phyloP scores from a whole-genome alignment of 2,888 invertebrate genomes.

The Rutpela maculata region DNA sequence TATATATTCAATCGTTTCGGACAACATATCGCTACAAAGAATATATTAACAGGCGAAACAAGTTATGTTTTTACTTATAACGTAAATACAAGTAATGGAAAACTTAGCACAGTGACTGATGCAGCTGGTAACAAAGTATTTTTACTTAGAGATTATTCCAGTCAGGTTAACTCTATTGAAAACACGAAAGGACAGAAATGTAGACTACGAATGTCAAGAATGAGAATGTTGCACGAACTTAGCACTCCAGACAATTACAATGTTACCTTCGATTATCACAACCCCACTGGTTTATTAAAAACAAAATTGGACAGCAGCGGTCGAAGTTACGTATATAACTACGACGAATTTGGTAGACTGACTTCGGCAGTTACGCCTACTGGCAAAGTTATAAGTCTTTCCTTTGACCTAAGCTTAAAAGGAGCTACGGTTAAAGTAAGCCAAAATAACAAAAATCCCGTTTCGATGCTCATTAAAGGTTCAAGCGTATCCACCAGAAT shows the following conservation, averaged over 20 bases:
- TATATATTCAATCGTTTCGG: constrained; percentile 96
- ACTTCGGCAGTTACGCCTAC: constrained; percentile 95
- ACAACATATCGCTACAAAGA: constrained; percentile 94
- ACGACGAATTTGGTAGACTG: constrained; percentile 94
- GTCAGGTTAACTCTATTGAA: constrained; percentile 94
- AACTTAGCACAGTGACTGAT: constrained; percentile 94
- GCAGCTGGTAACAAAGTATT: constrained; percentile 94
- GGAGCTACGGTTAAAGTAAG: constrained; percentile 92
- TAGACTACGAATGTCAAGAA: constrained; percentile 91
- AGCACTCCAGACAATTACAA: constrained; percentile 96
- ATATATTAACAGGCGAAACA: constrained; percentile 95
- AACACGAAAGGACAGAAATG: constrained; percentile 96
- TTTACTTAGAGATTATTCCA: constrained; percentile 87
- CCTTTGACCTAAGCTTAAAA: constrained; percentile 92
- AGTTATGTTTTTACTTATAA: constrained; percentile 96
- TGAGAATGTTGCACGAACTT: constrained; percentile 92
- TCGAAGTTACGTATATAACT: constrained; percentile 93
- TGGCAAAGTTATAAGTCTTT: constrained; percentile 92
- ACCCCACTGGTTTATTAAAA: constrained; percentile 87
- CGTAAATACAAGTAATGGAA: constrained; percentile 97
- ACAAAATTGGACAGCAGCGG: constrained; percentile 93
- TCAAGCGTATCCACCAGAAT: constrained; percentile 88
- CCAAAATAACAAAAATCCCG: constrained; percentile 88
- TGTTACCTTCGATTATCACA: constrained; percentile 94
- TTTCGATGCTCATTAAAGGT: constrained; percentile 91